Evolutionary conservation across 2,113 vertebrate species (phyloP), one percentile per base, ranked within the genome.

Genomic region (Drymodes brunneopygia): DNA sequence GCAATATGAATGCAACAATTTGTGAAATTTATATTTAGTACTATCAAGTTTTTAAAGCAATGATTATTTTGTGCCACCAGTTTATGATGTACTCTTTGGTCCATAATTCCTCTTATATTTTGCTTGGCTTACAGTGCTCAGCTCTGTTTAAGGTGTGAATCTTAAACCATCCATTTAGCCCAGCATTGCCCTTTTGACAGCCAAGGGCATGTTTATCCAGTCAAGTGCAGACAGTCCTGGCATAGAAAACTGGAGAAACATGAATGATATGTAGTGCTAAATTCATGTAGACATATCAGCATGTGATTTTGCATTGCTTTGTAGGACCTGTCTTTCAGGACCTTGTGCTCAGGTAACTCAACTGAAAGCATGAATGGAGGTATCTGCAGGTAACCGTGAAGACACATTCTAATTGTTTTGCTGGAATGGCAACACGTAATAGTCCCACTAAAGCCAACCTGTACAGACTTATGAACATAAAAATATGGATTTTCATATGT

Each of bases 121-220:
- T 77, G 2, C 9, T 78, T 79, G 81, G 10, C 23, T 87, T 87
- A 11, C 11, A 53, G 25, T 66, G 28, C 35, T 87, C 9, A 31
- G 19, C 29, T 36, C 40, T 94, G 48, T 28, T 65, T 58, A 86
- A 56, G 24, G 8, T 60, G 7, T 38, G 22, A 80, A n/a, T 56
- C 22, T 64, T 20, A 57, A 60, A 36, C 10, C 9, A 51, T 48
- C 17, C 14, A 16, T 57, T 77, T 74, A 65, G 12, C 13, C 31
- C 73, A 73, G 9, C 6, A 35, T 19, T 69, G 47, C 12, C 31
- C 25, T 72, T 79, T 77, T 73, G 45, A 42, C 33, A 86, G 28
- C 0, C 0, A 61, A 83, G 9, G 31, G 3, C 7, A 7, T 33
- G 5, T 56, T 81, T 91, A 48, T 72, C 40, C 29, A 47, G 29